Percentiles rank a stretch among this genome's conserved stretches.
phyloP scores from a whole-genome alignment of 2,888 invertebrate species.

The Drosophila flavopinicola region DNA sequence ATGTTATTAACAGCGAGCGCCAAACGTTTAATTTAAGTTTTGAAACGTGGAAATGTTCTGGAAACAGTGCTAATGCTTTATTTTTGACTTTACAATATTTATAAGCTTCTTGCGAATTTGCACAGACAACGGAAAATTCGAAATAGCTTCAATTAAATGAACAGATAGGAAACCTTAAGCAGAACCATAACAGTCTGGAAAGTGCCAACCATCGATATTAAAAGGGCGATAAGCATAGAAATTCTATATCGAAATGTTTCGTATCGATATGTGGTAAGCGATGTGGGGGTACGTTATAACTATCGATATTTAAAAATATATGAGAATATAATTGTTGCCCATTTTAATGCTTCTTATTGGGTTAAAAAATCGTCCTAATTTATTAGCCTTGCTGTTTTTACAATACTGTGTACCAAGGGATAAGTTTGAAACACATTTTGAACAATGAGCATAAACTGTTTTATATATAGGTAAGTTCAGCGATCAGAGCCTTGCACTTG shows the following conservation, averaged over 20 bases:
- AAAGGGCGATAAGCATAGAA: too few species aligned
- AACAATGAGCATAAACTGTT: background rate
- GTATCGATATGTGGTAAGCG: constrained; percentile 20
- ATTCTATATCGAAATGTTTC: constrained; percentile 4
- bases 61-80: too few species aligned
- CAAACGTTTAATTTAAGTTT: too few species aligned
- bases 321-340: background rate
- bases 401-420: too few species aligned
- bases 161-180: background rate
- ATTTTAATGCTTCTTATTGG: background rate
- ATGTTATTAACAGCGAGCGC: constrained; percentile 14
- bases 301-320: constrained; percentile 24
- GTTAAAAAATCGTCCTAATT: background rate
- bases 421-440: background rate
- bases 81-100: too few species aligned
- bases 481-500: constrained; percentile 20
- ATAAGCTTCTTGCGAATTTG: too few species aligned
- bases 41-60: too few species aligned
- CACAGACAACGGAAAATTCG: too few species aligned
- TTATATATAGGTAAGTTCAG: constrained; percentile 12
- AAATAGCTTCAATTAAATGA: too few species aligned
- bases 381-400: background rate
- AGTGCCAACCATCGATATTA: too few species aligned
- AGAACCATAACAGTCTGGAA: background rate
- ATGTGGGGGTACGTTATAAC: background rate